These are phyloP conservation scores for Hippoglossus stenolepis DNA, from an alignment of 2,113 vertebrate species.

Conservation along the genomic window DNA sequence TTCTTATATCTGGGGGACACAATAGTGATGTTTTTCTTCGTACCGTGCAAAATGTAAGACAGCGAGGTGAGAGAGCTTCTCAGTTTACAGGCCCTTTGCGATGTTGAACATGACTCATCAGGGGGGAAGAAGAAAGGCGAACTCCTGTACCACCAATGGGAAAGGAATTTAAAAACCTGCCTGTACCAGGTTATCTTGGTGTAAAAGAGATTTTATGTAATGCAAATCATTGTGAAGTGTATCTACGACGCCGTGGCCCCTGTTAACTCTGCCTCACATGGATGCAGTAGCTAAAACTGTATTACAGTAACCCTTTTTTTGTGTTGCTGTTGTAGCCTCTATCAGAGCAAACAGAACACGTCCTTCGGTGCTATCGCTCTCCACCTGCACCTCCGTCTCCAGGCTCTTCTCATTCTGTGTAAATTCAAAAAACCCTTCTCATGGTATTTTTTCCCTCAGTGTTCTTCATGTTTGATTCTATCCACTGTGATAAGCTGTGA, in stretches of 20 bases:
- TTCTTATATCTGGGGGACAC: background rate
- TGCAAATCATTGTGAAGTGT: background rate
- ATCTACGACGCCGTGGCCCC: background rate
- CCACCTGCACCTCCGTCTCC: background rate
- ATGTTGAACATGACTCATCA: too few relatives aligned
- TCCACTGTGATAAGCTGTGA: background rate
- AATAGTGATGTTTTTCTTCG: background rate
- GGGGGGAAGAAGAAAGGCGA: too few relatives aligned
- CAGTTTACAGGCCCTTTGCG: too few relatives aligned
- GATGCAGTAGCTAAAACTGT: slow-evolving; percentile 15
- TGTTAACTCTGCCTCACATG: background rate
- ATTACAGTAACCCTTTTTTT: slow-evolving; percentile 12
- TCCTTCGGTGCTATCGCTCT: background rate
- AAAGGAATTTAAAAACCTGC: too few relatives aligned
- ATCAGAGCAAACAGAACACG: slow-evolving; percentile 20
- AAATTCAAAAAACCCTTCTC: slow-evolving; percentile 6
- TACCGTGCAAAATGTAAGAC: background rate
- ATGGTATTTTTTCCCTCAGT: background rate
- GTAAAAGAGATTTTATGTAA: background rate
- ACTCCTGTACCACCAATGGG: too few relatives aligned
- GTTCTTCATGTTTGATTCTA: background rate
- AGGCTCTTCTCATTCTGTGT: background rate
- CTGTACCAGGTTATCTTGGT: background rate
- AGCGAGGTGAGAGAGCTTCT: background rate
- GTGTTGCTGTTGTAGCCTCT: slow-evolving; percentile 6